Evolutionary conservation across 2,113 vertebrate species (phyloP).

Genomic region (Hyla sarda): DNA sequence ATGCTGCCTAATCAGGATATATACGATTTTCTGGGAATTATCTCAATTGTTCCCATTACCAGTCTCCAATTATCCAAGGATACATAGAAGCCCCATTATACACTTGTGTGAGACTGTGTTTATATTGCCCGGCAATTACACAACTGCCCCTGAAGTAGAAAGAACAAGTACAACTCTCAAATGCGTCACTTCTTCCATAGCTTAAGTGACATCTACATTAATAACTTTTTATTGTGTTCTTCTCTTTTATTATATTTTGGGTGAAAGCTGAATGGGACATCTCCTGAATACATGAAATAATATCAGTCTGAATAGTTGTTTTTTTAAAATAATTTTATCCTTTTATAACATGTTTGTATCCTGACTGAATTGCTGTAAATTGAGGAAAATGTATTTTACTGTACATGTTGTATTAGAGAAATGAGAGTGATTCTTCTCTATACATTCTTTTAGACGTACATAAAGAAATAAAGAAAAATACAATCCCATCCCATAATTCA

Average conservation of each 20-base stretch:
- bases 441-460: too few species aligned
- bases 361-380: background rate
- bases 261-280: too few species aligned
- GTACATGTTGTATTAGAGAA: too few species aligned
- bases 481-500: too few species aligned
- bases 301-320: too few species aligned
- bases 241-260: background rate
- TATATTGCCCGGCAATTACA: slow-evolving; percentile 30
- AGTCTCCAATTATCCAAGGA: slow-evolving; percentile 12
- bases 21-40: slow-evolving; percentile 20
- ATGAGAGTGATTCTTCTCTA: too few species aligned
- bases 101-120: slow-evolving; percentile 29
- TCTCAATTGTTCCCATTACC: slow-evolving; percentile 36
- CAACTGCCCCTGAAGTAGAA: slow-evolving; percentile 26
- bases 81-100: slow-evolving; percentile 11
- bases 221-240: background rate
- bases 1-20: slow-evolving; percentile 19
- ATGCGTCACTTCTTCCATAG: background rate
- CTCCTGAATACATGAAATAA: too few species aligned
- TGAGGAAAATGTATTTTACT: too few species aligned
- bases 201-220: background rate
- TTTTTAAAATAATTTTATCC: too few species aligned
- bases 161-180: background rate
- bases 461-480: too few species aligned
- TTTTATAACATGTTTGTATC: background rate